Evolutionary conservation across 2,797 vertebrate genomes (phyloP), one percentile per base, ranked within the genome.

Genomic region (Parauchenoglanis punctatus): DNA sequence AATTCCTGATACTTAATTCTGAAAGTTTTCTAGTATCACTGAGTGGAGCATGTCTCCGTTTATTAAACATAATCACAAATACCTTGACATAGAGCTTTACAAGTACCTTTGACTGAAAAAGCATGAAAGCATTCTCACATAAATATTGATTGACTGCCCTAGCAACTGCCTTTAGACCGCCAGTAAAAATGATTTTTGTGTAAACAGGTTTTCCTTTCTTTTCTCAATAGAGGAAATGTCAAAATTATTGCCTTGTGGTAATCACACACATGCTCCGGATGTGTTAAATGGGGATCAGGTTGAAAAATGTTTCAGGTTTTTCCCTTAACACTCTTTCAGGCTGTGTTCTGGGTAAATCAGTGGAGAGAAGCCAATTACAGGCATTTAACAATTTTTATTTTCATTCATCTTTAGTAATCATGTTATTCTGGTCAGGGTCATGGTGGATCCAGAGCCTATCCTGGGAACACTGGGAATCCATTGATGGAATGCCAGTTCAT

Each of bases 291-390:
- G 15, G 7, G 18, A 31, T 20, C 25, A 76, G 46, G 13, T 20
- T 78, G 28, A 18, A 58, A 77, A 77, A 77, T 78, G 7, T 58
- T 54, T 46, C 23, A 44, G 58, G 7, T 44, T 40, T 73, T 73
- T 13, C 20, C 10, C 20, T 25, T 23, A 73, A 73, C 70, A 76
- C 49, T 28, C 49, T n/a, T 77, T 58, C 52, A 56, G 28, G 7
- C n/a, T 78, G 77, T 59, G 15, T 44, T 61, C 13, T 81, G 78
- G 73, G 49, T 76, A 78, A 35, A 78, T 35, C 20, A 61, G 78
- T 81, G 11, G 2, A 77, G 20, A 44, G 35, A 23, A 23, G 5
- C 25, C 40, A 73, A 4, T 52, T n/a, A 77, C n/a, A 77, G n/a
- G 3, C 54, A 40, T 63, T 63, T 63, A 81, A n/a, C 28, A 1